Percentiles rank a stretch among this genome's conserved stretches.
Conservation (phyloP, 1,140 invertebrate genomes). For the Cydia fagiglandana region DNA sequence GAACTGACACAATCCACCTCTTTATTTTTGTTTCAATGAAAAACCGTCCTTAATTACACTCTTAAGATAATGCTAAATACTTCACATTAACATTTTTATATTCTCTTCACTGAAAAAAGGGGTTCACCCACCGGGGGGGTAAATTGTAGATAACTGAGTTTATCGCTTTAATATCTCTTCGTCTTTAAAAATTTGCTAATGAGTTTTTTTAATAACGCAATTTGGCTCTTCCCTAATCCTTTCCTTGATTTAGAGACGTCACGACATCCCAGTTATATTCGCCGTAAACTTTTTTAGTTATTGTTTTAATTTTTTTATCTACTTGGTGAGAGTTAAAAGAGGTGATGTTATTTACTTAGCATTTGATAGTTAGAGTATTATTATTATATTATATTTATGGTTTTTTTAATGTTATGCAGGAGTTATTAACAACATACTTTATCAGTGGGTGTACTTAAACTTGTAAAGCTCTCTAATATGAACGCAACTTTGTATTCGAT, state of each 20-base stretch:
- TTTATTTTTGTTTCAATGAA: conserved; percentile 1
- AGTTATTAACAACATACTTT: too few relatives aligned
- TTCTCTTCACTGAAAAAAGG: conserved; percentile 51
- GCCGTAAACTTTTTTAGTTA: conserved; percentile 1
- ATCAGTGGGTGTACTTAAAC: too few relatives aligned
- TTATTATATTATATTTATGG: too few relatives aligned
- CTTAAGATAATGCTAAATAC: conserved; percentile 42
- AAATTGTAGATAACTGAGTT: conserved; percentile 73
- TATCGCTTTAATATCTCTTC: conserved; percentile 75
- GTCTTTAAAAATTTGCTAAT: conserved; percentile 77
- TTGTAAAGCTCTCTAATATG: too few relatives aligned
- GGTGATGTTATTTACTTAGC: not conserved
- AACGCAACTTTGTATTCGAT: not conserved
- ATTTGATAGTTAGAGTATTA: not conserved
- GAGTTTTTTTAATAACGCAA: conserved; percentile 78
- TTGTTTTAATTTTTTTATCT: not conserved
- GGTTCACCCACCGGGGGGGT: conserved; percentile 44
- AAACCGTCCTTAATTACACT: conserved; percentile 14
- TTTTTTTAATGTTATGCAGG: too few relatives aligned
- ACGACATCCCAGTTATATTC: not conserved
- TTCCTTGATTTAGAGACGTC: conserved; percentile 63
- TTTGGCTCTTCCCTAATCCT: conserved; percentile 63
- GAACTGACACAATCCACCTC: not conserved
- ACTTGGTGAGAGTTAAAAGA: not conserved
- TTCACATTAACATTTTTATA: conserved; percentile 68